Conservation (phyloP, 1,140 invertebrate species). For the Lasaia peninsularis region DNA sequence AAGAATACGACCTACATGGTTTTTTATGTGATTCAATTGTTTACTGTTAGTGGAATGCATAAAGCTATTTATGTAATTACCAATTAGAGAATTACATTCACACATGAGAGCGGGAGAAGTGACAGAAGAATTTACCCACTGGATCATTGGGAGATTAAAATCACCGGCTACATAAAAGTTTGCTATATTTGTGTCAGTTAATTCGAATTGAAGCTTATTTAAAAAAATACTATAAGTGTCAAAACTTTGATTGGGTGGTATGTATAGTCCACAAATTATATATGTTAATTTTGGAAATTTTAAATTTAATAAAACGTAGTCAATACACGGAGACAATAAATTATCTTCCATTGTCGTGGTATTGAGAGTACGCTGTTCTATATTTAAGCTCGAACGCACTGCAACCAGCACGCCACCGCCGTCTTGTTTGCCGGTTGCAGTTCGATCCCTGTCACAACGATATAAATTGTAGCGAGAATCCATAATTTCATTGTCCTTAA, state of each 20-base stretch:
- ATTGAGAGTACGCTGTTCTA: neutral
- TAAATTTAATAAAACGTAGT: neutral
- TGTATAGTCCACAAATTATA: neutral
- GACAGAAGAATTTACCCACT: neutral
- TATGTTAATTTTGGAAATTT: neutral
- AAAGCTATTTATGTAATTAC: neutral
- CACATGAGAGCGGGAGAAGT: neutral
- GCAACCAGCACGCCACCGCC: conserved; percentile 26
- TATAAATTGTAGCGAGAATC: conserved; percentile 22
- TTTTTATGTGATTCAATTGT: conserved; percentile 3
- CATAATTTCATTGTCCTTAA: conserved; percentile 18
- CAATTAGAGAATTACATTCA: neutral
- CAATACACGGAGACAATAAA: neutral
- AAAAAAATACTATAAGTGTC: neutral
- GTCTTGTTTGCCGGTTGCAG: conserved; percentile 1
- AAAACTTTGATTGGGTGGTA: neutral
- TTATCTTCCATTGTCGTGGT: no score
- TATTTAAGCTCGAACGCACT: neutral
- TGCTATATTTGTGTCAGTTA: neutral
- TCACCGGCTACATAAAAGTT: neutral
- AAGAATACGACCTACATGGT: neutral
- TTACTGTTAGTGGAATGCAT: neutral
- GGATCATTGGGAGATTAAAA: neutral
- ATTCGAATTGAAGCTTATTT: neutral
- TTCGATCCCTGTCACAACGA: conserved; percentile 20